Conservation (phyloP, 2,888 invertebrate species). For the Monopis laevigella region DNA sequence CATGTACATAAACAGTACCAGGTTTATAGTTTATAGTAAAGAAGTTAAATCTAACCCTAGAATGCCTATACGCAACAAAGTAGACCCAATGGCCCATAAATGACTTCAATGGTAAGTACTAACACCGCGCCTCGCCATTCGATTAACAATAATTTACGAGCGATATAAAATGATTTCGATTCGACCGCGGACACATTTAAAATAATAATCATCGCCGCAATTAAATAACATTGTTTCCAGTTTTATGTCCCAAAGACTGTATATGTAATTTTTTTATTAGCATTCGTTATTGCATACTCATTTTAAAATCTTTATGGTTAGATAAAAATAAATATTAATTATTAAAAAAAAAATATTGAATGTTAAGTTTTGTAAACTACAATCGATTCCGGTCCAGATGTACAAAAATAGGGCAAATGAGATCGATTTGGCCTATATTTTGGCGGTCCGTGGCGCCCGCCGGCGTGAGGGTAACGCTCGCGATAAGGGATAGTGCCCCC, state of each 20-base stretch:
- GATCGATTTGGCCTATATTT: slow-evolving; percentile 67
- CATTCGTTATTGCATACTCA: slow-evolving; percentile 13
- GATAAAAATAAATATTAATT: too few relatives aligned
- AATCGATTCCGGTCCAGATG: slow-evolving; percentile 66
- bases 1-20: too few relatives aligned
- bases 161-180: slow-evolving; percentile 49
- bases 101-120: neutral
- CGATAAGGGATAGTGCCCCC: slow-evolving; percentile 67
- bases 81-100: slow-evolving; percentile 5
- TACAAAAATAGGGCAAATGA: slow-evolving; percentile 63
- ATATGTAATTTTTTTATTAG: slow-evolving; percentile 16
- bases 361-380: slow-evolving; percentile 24
- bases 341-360: slow-evolving; percentile 27
- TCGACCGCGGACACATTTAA: slow-evolving; percentile 39
- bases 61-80: slow-evolving; percentile 5
- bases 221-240: slow-evolving; percentile 43
- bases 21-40: too few relatives aligned
- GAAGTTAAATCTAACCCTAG: slow-evolving; percentile 4
- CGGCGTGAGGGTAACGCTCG: slow-evolving; percentile 62
- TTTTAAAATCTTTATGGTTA: neutral
- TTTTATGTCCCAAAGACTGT: slow-evolving; percentile 29
- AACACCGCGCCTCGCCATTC: slow-evolving; percentile 17
- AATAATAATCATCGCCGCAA: slow-evolving; percentile 42
- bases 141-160: slow-evolving; percentile 46
- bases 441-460: slow-evolving; percentile 54